These are phyloP conservation scores for Augiades crinisus DNA, from an alignment of 2,888 invertebrate species.

Conservation along the genomic window DNA sequence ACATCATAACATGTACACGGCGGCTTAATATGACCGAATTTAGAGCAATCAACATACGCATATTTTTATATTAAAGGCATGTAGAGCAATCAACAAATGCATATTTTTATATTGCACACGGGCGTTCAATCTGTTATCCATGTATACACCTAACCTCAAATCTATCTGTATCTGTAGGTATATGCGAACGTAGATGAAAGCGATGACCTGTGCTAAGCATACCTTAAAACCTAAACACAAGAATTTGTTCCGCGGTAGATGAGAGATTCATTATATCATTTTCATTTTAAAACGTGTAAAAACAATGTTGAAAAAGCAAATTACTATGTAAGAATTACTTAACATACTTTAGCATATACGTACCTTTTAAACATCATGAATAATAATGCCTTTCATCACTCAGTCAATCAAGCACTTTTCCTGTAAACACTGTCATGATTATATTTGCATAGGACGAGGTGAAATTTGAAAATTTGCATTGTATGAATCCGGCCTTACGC, in stretches of 20 bases:
- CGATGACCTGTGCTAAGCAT: no score
- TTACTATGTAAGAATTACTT: background rate
- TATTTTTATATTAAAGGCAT: no score
- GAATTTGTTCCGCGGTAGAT: no score
- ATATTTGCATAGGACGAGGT: conserved; percentile 9
- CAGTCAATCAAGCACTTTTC: conserved; percentile 2
- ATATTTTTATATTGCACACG: no score
- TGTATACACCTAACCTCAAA: no score
- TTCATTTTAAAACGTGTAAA: background rate
- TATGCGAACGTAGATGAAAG: no score
- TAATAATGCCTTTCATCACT: conserved; percentile 6
- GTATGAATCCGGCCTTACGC: conserved; percentile 16
- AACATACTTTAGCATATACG: background rate
- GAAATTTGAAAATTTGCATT: conserved; percentile 21
- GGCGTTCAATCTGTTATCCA: no score
- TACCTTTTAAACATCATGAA: background rate
- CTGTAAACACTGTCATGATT: conserved; percentile 8
- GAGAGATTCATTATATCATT: no score
- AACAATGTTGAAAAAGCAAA: background rate
- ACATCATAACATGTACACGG: background rate
- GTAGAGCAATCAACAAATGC: no score
- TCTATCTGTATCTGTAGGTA: no score
- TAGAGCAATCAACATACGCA: no score
- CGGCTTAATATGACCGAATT: background rate
- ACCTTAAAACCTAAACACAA: no score